Evolutionary conservation across 1,140 invertebrate genomes (phyloP).

Genomic region (Euwallacea fornicatus): DNA sequence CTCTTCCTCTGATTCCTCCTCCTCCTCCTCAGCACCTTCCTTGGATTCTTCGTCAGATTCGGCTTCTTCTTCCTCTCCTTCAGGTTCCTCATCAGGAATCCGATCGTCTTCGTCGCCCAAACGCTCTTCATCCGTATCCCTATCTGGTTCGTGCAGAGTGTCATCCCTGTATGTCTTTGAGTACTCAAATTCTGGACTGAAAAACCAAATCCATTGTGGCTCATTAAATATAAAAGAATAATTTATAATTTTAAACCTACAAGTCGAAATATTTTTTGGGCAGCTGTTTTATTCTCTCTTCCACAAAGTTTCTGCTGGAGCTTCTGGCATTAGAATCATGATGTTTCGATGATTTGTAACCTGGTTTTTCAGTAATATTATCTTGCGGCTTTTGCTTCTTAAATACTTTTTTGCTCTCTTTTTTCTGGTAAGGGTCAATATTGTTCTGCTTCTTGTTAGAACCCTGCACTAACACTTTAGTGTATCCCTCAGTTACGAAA

Average conservation of each 20-base stretch:
- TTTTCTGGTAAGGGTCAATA: constrained; percentile 8
- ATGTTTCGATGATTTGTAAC: too few relatives aligned
- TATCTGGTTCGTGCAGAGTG: constrained; percentile 39
- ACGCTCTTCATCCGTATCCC: constrained; percentile 3
- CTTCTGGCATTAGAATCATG: neutral
- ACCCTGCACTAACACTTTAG: constrained; percentile 23
- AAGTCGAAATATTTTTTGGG: neutral
- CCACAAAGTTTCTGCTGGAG: neutral
- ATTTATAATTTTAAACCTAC: neutral
- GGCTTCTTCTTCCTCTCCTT: constrained; percentile 2
- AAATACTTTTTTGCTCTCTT: constrained; percentile 12
- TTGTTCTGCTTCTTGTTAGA: constrained; percentile 18
- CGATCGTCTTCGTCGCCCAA: constrained; percentile 12
- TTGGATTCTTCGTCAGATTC: neutral
- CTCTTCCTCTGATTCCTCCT: neutral
- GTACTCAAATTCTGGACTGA: constrained; percentile 1
- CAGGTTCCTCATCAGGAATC: neutral
- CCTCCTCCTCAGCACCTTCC: neutral
- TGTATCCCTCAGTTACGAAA: constrained; percentile 23
- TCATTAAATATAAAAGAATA: neutral
- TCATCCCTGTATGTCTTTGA: constrained; percentile 44
- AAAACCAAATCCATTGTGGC: neutral
- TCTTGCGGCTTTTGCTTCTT: neutral
- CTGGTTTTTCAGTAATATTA: too few relatives aligned
- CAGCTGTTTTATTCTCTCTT: neutral